phyloP scores from a whole-genome alignment of 2,113 vertebrate genomes.

The Mus pahari region DNA sequence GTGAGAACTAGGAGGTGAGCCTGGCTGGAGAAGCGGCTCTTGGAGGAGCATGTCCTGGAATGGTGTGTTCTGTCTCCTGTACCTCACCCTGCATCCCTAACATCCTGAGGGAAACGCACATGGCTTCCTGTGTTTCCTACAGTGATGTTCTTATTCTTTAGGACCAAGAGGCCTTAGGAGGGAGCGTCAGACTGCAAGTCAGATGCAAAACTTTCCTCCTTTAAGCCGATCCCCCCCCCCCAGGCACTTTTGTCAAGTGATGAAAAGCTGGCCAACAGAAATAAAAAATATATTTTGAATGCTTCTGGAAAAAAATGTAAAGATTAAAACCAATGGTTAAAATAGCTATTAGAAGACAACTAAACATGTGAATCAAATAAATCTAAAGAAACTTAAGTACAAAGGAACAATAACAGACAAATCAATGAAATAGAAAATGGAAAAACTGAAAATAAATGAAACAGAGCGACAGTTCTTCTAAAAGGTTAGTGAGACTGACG shows the following conservation, averaged over 20 bases:
- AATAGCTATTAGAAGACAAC: neutral
- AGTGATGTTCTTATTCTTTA: neutral
- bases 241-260: neutral
- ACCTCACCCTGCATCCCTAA: neutral
- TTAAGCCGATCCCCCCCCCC: neutral
- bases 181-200: neutral
- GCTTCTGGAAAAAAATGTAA: neutral
- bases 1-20: neutral
- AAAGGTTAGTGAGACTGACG: neutral
- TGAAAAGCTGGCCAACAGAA: neutral
- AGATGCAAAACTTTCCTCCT: neutral
- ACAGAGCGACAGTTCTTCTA: neutral
- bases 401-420: conserved; percentile 29
- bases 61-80: neutral
- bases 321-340: neutral
- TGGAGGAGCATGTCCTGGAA: neutral
- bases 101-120: neutral
- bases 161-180: neutral
- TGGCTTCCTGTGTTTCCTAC: neutral
- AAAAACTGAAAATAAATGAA: conserved; percentile 23
- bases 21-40: neutral
- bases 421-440: neutral
- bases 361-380: neutral
- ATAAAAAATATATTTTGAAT: neutral
- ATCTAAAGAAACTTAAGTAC: neutral